Base-by-base conservation (phyloP, 2,888 invertebrate species). In the Stenoptilia bipunctidactyla region DNA sequence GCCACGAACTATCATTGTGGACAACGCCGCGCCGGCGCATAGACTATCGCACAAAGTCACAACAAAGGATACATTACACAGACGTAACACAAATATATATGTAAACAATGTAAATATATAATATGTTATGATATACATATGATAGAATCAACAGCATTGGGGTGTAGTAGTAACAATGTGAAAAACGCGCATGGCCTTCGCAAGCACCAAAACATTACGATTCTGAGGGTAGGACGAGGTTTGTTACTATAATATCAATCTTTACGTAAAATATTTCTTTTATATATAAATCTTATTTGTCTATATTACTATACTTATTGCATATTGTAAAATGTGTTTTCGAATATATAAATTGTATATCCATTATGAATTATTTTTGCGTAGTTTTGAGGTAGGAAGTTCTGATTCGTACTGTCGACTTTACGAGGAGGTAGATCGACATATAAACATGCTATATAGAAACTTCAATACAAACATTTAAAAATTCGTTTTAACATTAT, bases 351-450 rank as follows among this genome's bases (percentile, higher is more conserved):
- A 61, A 62, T 55, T 77, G 74, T 72, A 65, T 65, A 65, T 58
- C 62, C 61, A 20, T 62, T 75, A 71, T 63, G 61, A 69, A 71
- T 65, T 56, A 64, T 70, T 74, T 65, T 73, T 74, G 74, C 73
- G 61, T 69, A 75, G 73, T 67, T 68, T 65, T 82, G 82, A 83
- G 82, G 82, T 83, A 82, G 82, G 77, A 76, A 75, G 76, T 75
- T 75, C 65, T 58, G 72, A 59, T 61, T 48, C 47, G 44, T 46
- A 46, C 51, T 52, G 53, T 49, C 50, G 47, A 33, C 33, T 2
- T 15, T 15, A 34, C 40, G 43, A 27, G 44, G 40, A 45, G 48
- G 46, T 44, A 40, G 42, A 20, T 39, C 44, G 50, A 49, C 53
- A 50, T 41, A 51, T 49, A 52, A 50, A 55, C 58, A 55, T 55